phyloP scores from a whole-genome alignment of 2,113 vertebrate species.

The Ardeotis arabs region DNA sequence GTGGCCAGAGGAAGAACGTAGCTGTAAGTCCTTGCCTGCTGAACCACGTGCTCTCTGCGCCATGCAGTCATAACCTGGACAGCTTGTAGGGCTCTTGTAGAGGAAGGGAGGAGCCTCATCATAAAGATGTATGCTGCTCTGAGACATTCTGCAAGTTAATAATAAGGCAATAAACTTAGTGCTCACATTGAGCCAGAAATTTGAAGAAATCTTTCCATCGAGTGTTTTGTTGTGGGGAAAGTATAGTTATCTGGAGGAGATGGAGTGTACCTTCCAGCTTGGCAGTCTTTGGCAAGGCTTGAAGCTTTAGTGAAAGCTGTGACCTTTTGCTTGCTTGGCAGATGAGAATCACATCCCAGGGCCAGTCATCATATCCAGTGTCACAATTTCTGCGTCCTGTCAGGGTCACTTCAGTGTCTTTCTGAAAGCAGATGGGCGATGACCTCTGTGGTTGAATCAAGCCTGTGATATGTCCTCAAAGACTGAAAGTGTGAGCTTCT shows the following conservation, averaged over 20 bases:
- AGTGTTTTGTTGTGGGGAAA: background rate
- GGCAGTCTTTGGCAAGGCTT: background rate
- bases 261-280: background rate
- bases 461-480: background rate
- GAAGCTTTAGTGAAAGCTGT: background rate
- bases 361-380: background rate
- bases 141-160: background rate
- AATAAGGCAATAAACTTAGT: background rate
- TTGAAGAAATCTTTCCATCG: background rate
- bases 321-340: background rate
- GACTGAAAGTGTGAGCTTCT: background rate
- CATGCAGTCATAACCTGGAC: background rate
- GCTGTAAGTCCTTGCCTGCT: background rate
- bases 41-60: background rate
- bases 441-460: background rate
- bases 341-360: background rate
- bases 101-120: background rate
- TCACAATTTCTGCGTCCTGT: background rate
- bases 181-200: background rate
- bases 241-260: background rate
- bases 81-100: background rate
- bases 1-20: background rate
- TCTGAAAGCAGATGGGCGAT: background rate
- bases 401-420: background rate
- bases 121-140: background rate